A percentile compares a stretch with the other conserved stretches of the same genome.
phyloP scores from a whole-genome alignment of 23 tunicate genomes.

The Ascidia mentula region DNA sequence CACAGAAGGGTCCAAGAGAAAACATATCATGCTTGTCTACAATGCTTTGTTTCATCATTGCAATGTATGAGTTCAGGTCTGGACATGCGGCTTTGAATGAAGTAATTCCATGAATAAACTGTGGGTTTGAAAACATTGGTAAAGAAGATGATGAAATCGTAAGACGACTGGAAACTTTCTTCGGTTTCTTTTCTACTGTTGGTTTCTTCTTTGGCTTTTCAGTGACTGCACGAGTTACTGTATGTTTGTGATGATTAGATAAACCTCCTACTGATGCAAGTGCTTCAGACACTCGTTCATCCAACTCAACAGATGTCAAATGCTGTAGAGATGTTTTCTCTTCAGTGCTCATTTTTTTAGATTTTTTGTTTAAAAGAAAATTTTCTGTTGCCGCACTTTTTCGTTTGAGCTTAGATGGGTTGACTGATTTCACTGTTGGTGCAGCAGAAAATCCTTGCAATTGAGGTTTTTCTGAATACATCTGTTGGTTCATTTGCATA shows the following conservation, averaged over 20 bases:
- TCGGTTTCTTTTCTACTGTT: not conserved
- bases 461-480: not conserved
- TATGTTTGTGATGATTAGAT: not conserved
- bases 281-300: constrained; percentile 25
- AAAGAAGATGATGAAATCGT: constrained; percentile 1
- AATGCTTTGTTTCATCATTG: not conserved
- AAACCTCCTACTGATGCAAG: constrained; percentile 26
- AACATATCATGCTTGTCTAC: constrained; percentile 18
- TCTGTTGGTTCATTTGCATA: not conserved
- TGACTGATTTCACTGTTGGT: not conserved
- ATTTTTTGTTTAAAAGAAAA: not conserved
- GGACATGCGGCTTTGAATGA: not conserved
- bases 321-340: constrained; percentile 20
- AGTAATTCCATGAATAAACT: not conserved
- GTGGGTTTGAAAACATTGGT: not conserved
- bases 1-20: constrained; percentile 40
- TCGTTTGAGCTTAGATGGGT: constrained; percentile 17
- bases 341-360: not conserved
- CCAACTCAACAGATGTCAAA: constrained; percentile 27
- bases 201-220: not conserved
- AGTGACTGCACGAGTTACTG: no score
- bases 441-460: not conserved
- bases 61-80: constrained; percentile 20
- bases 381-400: not conserved
- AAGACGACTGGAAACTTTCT: not conserved